Evolutionary conservation across 2,888 invertebrate genomes (phyloP).

Genomic region (Furcula furcula): DNA sequence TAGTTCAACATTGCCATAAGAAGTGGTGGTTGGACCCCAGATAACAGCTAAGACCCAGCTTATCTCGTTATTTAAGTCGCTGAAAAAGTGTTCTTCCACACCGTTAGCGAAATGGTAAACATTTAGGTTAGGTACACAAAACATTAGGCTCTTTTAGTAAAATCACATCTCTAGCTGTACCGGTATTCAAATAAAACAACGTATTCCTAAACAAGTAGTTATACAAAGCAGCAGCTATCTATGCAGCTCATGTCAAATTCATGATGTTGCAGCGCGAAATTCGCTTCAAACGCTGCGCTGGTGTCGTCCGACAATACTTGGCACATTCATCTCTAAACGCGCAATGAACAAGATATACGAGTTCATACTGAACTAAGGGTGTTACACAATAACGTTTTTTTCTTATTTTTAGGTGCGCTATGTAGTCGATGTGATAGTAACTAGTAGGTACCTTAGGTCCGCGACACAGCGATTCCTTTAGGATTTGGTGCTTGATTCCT

Average conservation of each 20-base stretch:
- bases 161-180: no score
- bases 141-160: no score
- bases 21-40: no score
- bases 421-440: conserved; percentile 12
- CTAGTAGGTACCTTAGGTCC: neutral
- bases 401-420: conserved; percentile 11
- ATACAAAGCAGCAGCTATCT: conserved; percentile 17
- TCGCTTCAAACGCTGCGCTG: conserved; percentile 32
- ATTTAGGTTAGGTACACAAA: no score
- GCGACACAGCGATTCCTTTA: no score
- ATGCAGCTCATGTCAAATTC: conserved; percentile 57
- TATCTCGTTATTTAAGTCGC: no score
- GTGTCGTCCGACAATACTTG: conserved; percentile 28
- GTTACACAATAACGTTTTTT: conserved; percentile 20
- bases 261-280: conserved; percentile 50
- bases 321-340: conserved; percentile 45
- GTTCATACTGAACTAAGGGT: conserved; percentile 32
- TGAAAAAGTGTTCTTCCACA: no score
- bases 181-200: no score
- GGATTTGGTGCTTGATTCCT: no score
- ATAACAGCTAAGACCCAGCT: no score
- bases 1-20: no score
- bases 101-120: no score
- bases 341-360: conserved; percentile 43
- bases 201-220: neutral